Conservation (phyloP, 2,113 vertebrate genomes). For the Echinops telfairi region DNA sequence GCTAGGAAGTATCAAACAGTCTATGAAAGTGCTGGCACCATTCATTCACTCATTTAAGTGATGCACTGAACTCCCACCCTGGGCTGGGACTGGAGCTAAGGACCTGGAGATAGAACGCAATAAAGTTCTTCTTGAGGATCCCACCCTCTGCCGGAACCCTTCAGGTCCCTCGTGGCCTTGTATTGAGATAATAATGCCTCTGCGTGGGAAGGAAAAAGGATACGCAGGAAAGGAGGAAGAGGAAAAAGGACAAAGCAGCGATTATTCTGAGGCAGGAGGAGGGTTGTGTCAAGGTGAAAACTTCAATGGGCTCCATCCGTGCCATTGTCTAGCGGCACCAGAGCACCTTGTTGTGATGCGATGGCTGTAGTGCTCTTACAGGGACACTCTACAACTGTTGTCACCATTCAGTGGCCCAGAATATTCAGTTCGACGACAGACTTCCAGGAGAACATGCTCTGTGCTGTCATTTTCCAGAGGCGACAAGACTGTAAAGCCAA, state of each 20-base stretch:
- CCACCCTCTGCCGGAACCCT: not conserved
- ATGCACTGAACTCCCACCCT: not conserved
- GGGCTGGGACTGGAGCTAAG: not conserved
- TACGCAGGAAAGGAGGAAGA: not conserved
- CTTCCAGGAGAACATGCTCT: slow-evolving; percentile 75
- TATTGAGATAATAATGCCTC: not conserved
- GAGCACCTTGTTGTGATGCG: not conserved
- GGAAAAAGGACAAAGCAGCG: not conserved
- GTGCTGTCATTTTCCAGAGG: slow-evolving; percentile 75
- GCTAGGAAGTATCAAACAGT: not conserved
- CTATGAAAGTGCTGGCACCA: not conserved
- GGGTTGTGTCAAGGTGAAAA: not conserved
- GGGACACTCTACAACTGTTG: slow-evolving; percentile 64
- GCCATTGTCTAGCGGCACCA: not conserved
- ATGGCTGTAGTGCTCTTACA: not conserved
- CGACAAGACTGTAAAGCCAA: slow-evolving; percentile 51
- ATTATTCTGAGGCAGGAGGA: not conserved
- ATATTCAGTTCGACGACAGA: slow-evolving; percentile 68
- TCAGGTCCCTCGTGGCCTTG: not conserved
- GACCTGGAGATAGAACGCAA: not conserved
- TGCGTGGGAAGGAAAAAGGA: not conserved
- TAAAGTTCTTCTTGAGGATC: not conserved
- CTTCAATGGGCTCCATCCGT: slow-evolving; percentile 2
- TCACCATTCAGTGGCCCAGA: slow-evolving; percentile 55
- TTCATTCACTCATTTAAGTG: not conserved